Evolutionary conservation across 1,140 invertebrate genomes (phyloP).

Genomic region (Cyrtorhinus lividipennis): DNA sequence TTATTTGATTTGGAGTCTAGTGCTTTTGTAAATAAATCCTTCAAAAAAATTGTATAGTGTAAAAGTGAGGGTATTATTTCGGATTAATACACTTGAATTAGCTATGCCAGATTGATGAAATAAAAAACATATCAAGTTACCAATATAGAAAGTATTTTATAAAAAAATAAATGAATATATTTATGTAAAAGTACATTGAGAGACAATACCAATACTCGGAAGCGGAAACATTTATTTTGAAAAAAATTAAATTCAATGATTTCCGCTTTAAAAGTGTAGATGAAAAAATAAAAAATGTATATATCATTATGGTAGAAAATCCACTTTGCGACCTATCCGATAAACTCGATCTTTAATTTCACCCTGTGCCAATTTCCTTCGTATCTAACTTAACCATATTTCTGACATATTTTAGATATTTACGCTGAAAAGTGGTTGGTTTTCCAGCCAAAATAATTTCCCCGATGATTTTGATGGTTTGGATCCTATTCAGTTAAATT

Average conservation of each 20-base stretch:
- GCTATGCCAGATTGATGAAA: neutral
- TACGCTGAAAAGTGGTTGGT: too few relatives aligned
- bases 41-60: neutral
- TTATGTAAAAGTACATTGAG: slow-evolving; percentile 11
- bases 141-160: slow-evolving; percentile 9
- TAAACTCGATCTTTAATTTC: too few relatives aligned
- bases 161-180: slow-evolving; percentile 15
- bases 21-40: neutral
- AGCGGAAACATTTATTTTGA: slow-evolving; percentile 2
- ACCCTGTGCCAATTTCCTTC: too few relatives aligned
- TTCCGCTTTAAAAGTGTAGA: neutral
- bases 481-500: too few relatives aligned
- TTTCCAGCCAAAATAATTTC: too few relatives aligned
- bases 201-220: slow-evolving; percentile 1
- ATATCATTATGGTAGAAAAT: too few relatives aligned
- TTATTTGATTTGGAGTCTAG: too few relatives aligned
- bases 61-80: neutral
- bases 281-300: neutral
- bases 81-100: neutral
- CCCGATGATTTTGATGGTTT: too few relatives aligned
- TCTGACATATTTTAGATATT: too few relatives aligned
- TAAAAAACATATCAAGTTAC: neutral
- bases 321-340: neutral
- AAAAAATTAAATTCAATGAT: neutral
- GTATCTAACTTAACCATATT: too few relatives aligned